Conservation (phyloP, 2,113 vertebrate species). For the Seriola dumerili region DNA sequence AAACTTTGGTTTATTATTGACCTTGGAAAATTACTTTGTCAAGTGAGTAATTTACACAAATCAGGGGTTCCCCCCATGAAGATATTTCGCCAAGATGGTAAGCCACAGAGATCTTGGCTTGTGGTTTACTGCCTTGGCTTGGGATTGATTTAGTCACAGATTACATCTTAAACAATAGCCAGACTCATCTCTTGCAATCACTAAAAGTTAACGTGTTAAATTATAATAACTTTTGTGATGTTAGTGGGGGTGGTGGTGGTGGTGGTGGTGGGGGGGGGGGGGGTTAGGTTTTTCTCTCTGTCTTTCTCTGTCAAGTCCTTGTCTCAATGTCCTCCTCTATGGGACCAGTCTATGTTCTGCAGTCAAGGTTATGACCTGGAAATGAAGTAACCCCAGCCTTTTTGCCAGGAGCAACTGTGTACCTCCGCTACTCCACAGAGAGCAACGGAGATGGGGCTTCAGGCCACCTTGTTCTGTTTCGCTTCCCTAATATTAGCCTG, state of each 20-base stretch:
- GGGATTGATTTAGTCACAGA: too few relatives aligned
- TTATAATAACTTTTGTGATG: not conserved
- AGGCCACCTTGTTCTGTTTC: conserved; percentile 51
- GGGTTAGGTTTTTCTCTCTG: not conserved
- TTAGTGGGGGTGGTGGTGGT: not conserved
- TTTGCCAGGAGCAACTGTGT: conserved; percentile 28
- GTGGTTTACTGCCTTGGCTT: too few relatives aligned
- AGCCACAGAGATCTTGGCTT: too few relatives aligned
- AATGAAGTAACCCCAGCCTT: conserved; percentile 52
- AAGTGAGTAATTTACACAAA: not conserved
- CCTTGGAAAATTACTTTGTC: too few relatives aligned
- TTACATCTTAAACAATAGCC: not conserved
- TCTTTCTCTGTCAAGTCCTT: not conserved
- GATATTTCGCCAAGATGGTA: too few relatives aligned
- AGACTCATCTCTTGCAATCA: not conserved
- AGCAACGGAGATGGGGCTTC: conserved; percentile 30
- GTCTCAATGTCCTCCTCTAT: conserved; percentile 19
- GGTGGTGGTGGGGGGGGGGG: too few relatives aligned
- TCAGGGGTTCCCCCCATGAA: not conserved
- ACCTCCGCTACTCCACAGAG: conserved; percentile 32
- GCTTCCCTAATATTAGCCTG: conserved; percentile 64
- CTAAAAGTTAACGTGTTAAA: not conserved
- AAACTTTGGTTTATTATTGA: not conserved
- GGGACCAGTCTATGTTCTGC: conserved; percentile 27
- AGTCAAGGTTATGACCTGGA: conserved; percentile 62